These are phyloP conservation scores for Mycalesis mineus DNA, from an alignment of 2,888 invertebrate species.

Conservation along the genomic window DNA sequence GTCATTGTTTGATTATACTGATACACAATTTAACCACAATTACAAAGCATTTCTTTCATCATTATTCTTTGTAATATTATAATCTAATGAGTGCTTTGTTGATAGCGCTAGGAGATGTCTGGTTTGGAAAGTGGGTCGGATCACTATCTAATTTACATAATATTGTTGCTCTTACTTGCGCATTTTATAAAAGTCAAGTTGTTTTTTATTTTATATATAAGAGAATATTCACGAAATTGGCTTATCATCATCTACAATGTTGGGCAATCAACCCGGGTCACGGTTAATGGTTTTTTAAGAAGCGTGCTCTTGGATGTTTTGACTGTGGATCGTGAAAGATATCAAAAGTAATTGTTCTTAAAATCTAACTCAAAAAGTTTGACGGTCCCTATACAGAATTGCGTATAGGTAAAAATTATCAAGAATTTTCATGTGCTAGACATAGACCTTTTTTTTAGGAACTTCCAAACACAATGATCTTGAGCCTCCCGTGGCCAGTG, in stretches of 20 bases:
- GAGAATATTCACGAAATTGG: conserved; percentile 24
- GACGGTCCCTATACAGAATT: not conserved
- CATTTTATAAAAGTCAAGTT: conserved; percentile 14
- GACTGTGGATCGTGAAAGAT: conserved; percentile 13
- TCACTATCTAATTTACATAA: conserved; percentile 18
- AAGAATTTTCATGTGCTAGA: too few species aligned
- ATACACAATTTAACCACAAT: conserved; percentile 53
- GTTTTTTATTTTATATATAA: conserved; percentile 15
- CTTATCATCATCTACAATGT: conserved; percentile 29
- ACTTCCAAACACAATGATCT: too few species aligned
- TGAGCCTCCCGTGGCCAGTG: too few species aligned
- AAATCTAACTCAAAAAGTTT: not conserved
- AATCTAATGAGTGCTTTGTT: conserved; percentile 25
- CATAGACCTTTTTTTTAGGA: too few species aligned
- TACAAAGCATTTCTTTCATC: conserved; percentile 56
- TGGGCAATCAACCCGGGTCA: conserved; percentile 26
- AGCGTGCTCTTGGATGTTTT: conserved; percentile 25
- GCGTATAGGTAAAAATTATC: not conserved
- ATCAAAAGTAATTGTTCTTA: conserved; percentile 1
- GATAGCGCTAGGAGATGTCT: conserved; percentile 24
- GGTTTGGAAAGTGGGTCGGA: conserved; percentile 29
- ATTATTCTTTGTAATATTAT: conserved; percentile 36
- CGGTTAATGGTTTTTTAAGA: conserved; percentile 27
- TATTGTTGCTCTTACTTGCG: conserved; percentile 3
- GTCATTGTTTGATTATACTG: conserved; percentile 39